A percentile compares a stretch with the other conserved stretches of the same genome.
phyloP scores from a whole-genome alignment of 2,888 invertebrate genomes.

The Boloria euphrosyne region DNA sequence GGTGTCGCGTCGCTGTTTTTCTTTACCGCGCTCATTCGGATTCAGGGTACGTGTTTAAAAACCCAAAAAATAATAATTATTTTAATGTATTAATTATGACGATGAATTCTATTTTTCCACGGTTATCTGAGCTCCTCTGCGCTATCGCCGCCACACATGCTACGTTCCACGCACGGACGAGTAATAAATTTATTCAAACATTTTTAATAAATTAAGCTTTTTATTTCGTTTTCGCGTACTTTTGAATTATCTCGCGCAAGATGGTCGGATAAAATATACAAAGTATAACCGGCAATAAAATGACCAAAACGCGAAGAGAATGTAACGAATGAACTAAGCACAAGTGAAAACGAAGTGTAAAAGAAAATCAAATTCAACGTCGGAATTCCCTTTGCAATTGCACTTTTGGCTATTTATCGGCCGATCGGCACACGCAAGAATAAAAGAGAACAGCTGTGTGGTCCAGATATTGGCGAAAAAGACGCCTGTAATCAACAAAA shows the following conservation, averaged over 20 bases:
- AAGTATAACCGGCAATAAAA: background rate
- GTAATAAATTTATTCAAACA: conserved; percentile 34
- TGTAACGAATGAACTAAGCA: background rate
- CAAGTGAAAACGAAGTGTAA: conserved; percentile 6
- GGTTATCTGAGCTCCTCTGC: conserved; percentile 55
- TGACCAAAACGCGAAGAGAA: background rate
- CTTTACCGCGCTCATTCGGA: conserved; percentile 76
- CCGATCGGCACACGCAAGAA: conserved; percentile 40
- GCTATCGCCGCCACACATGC: conserved; percentile 33
- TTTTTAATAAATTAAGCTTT: conserved; percentile 36
- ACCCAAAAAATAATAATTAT: conserved; percentile 57
- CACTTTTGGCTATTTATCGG: conserved; percentile 19
- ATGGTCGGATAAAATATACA: conserved; percentile 13
- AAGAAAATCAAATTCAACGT: conserved; percentile 5
- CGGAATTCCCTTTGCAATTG: conserved; percentile 4
- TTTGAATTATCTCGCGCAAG: conserved; percentile 10
- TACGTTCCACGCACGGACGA: conserved; percentile 29
- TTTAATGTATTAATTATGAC: conserved; percentile 75
- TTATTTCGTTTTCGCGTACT: conserved; percentile 23
- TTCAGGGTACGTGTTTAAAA: conserved; percentile 70
- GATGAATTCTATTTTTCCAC: conserved; percentile 66
- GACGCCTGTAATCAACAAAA: conserved; percentile 72
- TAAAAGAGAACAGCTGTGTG: conserved; percentile 49
- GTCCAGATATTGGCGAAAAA: conserved; percentile 51
- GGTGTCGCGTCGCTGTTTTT: conserved; percentile 70